phyloP scores from a whole-genome alignment of 2,113 vertebrate species.

The Cnemophilus loriae region DNA sequence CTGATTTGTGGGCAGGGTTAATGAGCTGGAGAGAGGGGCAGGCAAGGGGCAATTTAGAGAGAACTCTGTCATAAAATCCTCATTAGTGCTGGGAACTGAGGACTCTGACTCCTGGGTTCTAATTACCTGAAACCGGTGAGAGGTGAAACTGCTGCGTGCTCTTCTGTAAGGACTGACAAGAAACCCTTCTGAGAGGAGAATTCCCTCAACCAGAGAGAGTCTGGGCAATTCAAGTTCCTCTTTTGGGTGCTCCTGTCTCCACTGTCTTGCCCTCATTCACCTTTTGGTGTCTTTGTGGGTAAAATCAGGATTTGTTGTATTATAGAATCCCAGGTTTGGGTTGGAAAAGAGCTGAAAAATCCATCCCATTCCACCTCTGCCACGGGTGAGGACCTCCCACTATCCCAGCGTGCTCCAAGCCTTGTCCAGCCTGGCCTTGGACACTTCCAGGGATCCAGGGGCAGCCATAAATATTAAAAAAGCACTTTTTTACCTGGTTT shows the following conservation, averaged over 20 bases:
- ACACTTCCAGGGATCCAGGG: background rate
- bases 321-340: background rate
- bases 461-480: background rate
- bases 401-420: background rate
- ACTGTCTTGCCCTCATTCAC: background rate
- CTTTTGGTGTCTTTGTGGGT: background rate
- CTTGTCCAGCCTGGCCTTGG: no score
- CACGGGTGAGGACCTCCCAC: background rate
- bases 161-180: background rate
- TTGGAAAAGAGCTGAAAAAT: background rate
- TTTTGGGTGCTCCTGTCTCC: background rate
- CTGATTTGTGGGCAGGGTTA: background rate
- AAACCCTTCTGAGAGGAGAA: background rate
- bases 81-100: background rate
- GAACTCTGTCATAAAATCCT: background rate
- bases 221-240: background rate
- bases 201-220: background rate
- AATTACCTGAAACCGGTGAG: background rate
- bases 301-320: background rate
- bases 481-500: background rate
- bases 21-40: background rate
- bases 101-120: background rate
- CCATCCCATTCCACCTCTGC: background rate
- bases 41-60: background rate
- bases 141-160: background rate